These are phyloP conservation scores for Microdon myrmicae DNA, from an alignment of 2,888 invertebrate species.

Conservation along the genomic window DNA sequence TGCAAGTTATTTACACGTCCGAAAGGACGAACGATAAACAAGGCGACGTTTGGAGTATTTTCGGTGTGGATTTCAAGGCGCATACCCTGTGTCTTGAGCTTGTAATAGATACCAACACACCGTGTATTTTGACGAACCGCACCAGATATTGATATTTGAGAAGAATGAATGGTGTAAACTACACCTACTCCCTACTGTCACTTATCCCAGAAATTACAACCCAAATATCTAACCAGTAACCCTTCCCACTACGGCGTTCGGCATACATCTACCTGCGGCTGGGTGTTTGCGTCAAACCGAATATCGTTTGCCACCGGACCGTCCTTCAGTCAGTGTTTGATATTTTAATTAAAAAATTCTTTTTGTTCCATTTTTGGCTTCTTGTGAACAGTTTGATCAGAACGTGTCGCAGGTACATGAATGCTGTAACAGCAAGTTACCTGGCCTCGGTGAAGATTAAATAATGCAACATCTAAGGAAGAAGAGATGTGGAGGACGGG, in stretches of 20 bases:
- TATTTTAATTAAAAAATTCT: too few species aligned
- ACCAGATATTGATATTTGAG: slow-evolving; percentile 41
- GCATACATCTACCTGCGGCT: slow-evolving; percentile 17
- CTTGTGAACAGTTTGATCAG: too few species aligned
- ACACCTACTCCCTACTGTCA: slow-evolving; percentile 46
- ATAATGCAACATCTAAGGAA: too few species aligned
- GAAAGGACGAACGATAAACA: background rate
- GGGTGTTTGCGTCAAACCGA: too few species aligned
- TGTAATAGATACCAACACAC: slow-evolving; percentile 37
- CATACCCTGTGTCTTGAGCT: slow-evolving; percentile 26
- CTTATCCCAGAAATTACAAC: slow-evolving; percentile 44
- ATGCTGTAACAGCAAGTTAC: too few species aligned
- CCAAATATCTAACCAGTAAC: slow-evolving; percentile 17
- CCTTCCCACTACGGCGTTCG: slow-evolving; percentile 12
- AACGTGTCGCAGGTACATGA: too few species aligned
- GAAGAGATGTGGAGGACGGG: too few species aligned
- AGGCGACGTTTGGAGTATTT: slow-evolving; percentile 9
- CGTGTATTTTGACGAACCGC: slow-evolving; percentile 40
- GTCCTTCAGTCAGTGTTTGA: too few species aligned
- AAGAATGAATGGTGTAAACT: slow-evolving; percentile 43
- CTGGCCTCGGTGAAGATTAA: too few species aligned
- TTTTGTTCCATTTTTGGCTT: too few species aligned
- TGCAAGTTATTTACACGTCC: slow-evolving; percentile 35
- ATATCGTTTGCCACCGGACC: too few species aligned
- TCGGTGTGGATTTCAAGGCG: slow-evolving; percentile 39